A percentile compares a stretch with the other conserved stretches of the same genome.
phyloP scores from a whole-genome alignment of 1,140 invertebrate species.

The Episyrphus balteatus region DNA sequence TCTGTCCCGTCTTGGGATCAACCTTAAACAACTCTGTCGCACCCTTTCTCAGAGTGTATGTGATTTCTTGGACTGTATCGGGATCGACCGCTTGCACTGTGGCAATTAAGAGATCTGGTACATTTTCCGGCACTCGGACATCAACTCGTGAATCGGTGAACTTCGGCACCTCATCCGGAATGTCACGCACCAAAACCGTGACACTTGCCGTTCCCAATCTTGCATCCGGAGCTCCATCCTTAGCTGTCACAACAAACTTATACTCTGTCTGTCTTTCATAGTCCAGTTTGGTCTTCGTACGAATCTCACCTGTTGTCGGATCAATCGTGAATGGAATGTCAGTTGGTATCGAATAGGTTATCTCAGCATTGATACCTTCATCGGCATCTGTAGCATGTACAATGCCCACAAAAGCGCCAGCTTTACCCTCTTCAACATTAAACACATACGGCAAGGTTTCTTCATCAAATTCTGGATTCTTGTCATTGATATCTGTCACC shows the following conservation, averaged over 20 bases:
- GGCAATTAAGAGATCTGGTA: constrained; percentile 59
- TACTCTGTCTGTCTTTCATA: constrained; percentile 75
- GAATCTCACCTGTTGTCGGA: constrained; percentile 64
- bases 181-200: constrained; percentile 59
- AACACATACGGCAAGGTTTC: constrained; percentile 61
- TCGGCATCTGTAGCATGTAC: constrained; percentile 77
- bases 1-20: constrained; percentile 62
- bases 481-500: constrained; percentile 84
- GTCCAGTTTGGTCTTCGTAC: constrained; percentile 63
- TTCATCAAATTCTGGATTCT: constrained; percentile 71
- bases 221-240: constrained; percentile 75
- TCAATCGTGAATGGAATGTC: constrained; percentile 71
- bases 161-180: constrained; percentile 72
- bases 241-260: constrained; percentile 76
- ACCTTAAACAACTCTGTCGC: constrained; percentile 68
- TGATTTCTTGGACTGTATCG: constrained; percentile 67
- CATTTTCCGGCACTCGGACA: constrained; percentile 72
- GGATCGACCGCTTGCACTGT: constrained; percentile 63
- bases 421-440: constrained; percentile 66
- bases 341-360: constrained; percentile 59
- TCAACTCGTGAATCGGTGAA: constrained; percentile 64
- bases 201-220: constrained; percentile 77
- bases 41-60: constrained; percentile 73
- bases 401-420: constrained; percentile 56
- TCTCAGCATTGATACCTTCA: constrained; percentile 52